A percentile compares a stretch with the other conserved stretches of the same genome.
Evolutionary conservation across 2,888 invertebrate genomes (phyloP).

Genomic region (Amphipyra berbera): DNA sequence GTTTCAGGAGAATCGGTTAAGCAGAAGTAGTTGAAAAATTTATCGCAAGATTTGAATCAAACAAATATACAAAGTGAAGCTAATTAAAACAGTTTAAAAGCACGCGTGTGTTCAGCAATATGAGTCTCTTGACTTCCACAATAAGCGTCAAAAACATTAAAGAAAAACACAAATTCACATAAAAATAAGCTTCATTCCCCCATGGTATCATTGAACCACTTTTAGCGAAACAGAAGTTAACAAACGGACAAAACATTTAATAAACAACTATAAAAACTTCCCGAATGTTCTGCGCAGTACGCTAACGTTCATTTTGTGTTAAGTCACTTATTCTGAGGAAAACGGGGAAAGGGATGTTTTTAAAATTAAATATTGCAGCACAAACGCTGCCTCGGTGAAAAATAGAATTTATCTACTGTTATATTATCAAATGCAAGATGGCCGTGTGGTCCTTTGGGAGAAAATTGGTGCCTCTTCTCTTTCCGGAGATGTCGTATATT

Average conservation of each 20-base stretch:
- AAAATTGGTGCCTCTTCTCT: not conserved
- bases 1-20: no score
- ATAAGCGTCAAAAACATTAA: not conserved
- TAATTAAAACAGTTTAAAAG: no score
- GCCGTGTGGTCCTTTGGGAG: not conserved
- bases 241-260: conserved; percentile 48
- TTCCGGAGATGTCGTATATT: no score
- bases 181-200: conserved; percentile 15
- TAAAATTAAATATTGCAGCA: conserved; percentile 1
- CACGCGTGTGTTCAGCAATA: no score
- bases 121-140: no score
- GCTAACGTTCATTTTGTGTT: conserved; percentile 35
- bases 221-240: conserved; percentile 33
- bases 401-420: not conserved
- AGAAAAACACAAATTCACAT: conserved; percentile 8
- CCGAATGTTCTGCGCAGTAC: conserved; percentile 28
- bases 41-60: no score
- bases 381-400: not conserved
- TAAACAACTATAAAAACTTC: conserved; percentile 54
- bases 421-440: not conserved
- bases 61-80: no score
- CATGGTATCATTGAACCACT: conserved; percentile 28
- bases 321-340: conserved; percentile 22
- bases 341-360: conserved; percentile 10
- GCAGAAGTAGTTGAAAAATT: no score